phyloP scores from a whole-genome alignment of 2,888 invertebrate genomes.

The Adela reaumurella region DNA sequence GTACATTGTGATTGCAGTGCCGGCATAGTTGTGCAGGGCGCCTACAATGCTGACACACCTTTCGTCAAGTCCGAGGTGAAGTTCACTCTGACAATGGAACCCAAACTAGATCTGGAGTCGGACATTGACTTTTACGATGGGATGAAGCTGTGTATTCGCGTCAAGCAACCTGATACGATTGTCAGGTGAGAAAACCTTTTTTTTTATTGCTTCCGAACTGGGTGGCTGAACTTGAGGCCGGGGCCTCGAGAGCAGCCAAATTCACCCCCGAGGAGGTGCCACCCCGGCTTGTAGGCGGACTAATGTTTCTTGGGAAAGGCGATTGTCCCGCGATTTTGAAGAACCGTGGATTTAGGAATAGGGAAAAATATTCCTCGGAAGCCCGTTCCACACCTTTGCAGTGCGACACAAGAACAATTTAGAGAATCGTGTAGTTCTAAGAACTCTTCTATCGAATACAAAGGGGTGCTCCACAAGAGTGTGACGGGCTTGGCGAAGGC shows the following conservation, averaged over 20 bases:
- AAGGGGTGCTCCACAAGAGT: too few relatives aligned
- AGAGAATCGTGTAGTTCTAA: too few relatives aligned
- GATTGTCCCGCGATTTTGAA: not conserved
- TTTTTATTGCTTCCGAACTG: too few relatives aligned
- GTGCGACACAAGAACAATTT: too few relatives aligned
- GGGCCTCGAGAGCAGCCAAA: too few relatives aligned
- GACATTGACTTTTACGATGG: constrained; percentile 74
- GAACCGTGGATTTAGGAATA: too few relatives aligned
- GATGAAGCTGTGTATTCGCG: constrained; percentile 72
- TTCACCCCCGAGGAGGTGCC: too few relatives aligned
- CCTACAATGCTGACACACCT: constrained; percentile 58
- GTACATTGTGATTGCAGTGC: constrained; percentile 43
- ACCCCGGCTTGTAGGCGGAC: too few relatives aligned
- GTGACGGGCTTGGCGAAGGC: too few relatives aligned
- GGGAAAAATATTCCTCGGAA: too few relatives aligned
- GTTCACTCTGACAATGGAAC: constrained; percentile 63
- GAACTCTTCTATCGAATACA: too few relatives aligned
- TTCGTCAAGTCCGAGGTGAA: constrained; percentile 65
- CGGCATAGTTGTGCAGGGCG: constrained; percentile 63
- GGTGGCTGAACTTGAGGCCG: too few relatives aligned
- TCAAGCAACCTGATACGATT: constrained; percentile 64
- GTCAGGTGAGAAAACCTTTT: constrained; percentile 45
- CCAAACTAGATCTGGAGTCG: constrained; percentile 66
- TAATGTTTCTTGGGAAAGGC: not conserved
- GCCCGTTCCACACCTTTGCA: not conserved